Evolutionary conservation across 2,113 vertebrate species (phyloP), one percentile per base, ranked within the genome.

Genomic region (Hoplias malabaricus): DNA sequence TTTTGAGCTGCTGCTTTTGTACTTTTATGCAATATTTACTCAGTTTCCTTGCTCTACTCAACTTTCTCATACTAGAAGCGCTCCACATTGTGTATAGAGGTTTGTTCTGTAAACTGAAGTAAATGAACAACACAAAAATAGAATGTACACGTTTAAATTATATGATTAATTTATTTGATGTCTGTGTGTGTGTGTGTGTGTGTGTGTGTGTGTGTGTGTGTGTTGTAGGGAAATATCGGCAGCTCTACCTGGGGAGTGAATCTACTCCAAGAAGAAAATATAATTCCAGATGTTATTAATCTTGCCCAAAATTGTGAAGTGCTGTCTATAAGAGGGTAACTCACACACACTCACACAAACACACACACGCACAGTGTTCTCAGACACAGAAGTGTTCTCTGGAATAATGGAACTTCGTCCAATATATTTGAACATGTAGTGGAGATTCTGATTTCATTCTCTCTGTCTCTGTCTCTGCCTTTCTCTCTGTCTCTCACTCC

Each of bases 171-270:
- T 38, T 36, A n/a, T 57, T 16, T 14, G 7, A 6, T 2, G 36
- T 8, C 0, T 42, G 27, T 36, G 19, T 57, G 23, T 14, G 25
- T n/a, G 8, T 27, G 5, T 21, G 19, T 68, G 19, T 78, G 25
- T n/a, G 8, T 27, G 5, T 21, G 3, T 61, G 29, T 69, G 50
- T 19, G 5, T 33, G 42, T 59, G 36, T 46, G 3, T 19, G 63
- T 53, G 33, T 93, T 23, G 25, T 66, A 95, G 94, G 94, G 94
- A 63, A 95, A 95, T 84, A 94, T 95, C 27, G 94, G 94, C 69
- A 94, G 94, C 66, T 95, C 94, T 3, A 95, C 94, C 14, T 95
- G 94, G 94, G 94, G 94, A 66, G 90, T 95, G 36, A 95, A 94
- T 82, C 91, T 95, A 71, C 93, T 95, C 70, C 94, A 94, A 66